phyloP scores from a whole-genome alignment of 2,113 vertebrate species.

The Brevimyrus niger region DNA sequence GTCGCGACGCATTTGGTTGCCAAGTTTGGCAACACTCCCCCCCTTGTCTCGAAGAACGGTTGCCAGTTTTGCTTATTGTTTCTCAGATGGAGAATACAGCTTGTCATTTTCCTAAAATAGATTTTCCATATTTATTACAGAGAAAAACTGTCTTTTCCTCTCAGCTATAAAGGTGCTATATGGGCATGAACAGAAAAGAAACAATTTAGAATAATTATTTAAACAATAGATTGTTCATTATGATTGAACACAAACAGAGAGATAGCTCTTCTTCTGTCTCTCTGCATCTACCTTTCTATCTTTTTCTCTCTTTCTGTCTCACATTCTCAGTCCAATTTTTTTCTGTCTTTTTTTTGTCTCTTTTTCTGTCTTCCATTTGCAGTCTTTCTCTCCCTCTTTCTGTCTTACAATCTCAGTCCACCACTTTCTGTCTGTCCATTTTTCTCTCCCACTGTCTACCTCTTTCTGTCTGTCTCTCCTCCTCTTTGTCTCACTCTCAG shows the following conservation, averaged over 20 bases:
- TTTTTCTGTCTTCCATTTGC: neutral
- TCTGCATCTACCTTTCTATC: neutral
- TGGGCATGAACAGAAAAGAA: neutral
- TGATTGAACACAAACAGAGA: neutral
- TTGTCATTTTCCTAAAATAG: conserved; percentile 4
- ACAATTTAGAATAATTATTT: neutral
- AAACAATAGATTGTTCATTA: neutral
- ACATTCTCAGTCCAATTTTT: neutral
- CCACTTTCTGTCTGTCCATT: no score
- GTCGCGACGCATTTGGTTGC: neutral
- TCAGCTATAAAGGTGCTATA: neutral
- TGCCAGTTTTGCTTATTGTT: neutral
- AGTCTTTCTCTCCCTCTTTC: neutral
- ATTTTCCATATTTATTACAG: neutral
- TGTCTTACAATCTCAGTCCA: neutral
- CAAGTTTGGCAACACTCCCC: neutral
- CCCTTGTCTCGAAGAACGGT: neutral
- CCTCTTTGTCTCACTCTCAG: neutral
- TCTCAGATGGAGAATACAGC: neutral
- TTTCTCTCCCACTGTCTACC: no score
- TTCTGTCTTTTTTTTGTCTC: no score
- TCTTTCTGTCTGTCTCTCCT: neutral
- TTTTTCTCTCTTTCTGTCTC: neutral
- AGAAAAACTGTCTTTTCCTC: neutral
- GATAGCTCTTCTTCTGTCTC: neutral